Percentiles rank a stretch among this genome's conserved stretches.
phyloP scores from a whole-genome alignment of 64 coral and sea anemone genomes.

The Montipora sp. region DNA sequence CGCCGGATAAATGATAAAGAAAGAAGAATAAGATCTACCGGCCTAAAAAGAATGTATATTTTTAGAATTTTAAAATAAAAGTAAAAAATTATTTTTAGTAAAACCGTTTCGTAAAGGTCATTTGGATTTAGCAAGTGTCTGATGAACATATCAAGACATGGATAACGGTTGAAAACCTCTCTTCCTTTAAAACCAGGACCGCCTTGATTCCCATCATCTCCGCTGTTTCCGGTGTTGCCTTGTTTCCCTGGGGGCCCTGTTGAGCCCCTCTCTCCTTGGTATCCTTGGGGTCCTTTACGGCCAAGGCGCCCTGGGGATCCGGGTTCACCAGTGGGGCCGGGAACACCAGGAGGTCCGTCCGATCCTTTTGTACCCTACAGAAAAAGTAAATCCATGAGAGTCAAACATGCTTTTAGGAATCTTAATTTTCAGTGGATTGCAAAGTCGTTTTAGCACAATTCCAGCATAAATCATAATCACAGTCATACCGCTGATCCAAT shows the following conservation, averaged over 20 bases:
- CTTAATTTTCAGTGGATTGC: not conserved
- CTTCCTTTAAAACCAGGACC: conserved; percentile 33
- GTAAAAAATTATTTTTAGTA: too few relatives aligned
- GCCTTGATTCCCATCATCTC: not conserved
- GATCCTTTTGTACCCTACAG: conserved; percentile 22
- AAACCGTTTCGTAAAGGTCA: not conserved
- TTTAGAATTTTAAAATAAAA: too few relatives aligned
- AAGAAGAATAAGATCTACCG: too few relatives aligned
- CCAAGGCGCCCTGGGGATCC: not conserved
- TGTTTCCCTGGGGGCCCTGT: not conserved
- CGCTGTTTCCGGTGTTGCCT: not conserved
- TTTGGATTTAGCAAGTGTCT: too few relatives aligned
- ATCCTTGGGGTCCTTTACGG: conserved; percentile 13
- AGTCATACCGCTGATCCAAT: not conserved
- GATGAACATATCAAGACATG: too few relatives aligned
- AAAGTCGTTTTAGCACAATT: not conserved
- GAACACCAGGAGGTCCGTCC: conserved; percentile 6
- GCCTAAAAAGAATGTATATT: too few relatives aligned
- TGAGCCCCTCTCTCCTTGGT: conserved; percentile 20
- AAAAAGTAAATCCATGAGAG: not conserved
- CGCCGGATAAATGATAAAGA: too few relatives aligned
- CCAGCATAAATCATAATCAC: not conserved
- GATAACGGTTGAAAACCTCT: not conserved
- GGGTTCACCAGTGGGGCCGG: conserved; percentile 5
- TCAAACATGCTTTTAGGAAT: not conserved